A percentile compares a stretch with the other conserved stretches of the same genome.
These are phyloP conservation scores for Trichosurus vulpecula DNA, from an alignment of 2,797 vertebrate genomes.

Conservation along the genomic window DNA sequence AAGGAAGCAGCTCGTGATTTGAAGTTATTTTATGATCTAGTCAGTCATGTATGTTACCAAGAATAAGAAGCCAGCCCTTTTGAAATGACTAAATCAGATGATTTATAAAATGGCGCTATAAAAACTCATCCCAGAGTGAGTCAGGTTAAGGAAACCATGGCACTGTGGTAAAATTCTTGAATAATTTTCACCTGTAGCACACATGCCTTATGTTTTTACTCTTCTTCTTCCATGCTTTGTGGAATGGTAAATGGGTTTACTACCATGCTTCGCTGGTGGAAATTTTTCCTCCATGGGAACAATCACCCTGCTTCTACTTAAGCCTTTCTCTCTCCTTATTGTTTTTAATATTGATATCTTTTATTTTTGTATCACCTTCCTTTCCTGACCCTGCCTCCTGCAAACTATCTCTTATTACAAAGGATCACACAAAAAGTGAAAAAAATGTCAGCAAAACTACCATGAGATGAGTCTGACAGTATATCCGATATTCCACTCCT, in stretches of 20 bases:
- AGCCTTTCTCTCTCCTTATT: neutral
- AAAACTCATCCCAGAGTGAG: neutral
- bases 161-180: neutral
- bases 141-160: neutral
- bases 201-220: neutral
- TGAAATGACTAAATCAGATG: neutral
- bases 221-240: neutral
- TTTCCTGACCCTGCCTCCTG: too few relatives aligned
- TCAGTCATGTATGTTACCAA: neutral
- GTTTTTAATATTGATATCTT: neutral
- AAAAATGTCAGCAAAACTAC: neutral
- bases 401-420: neutral
- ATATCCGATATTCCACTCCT: too few relatives aligned
- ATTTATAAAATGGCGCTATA: neutral
- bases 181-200: too few relatives aligned
- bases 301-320: neutral
- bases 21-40: neutral
- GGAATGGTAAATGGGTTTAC: neutral
- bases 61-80: neutral
- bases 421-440: neutral
- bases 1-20: neutral
- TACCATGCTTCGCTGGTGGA: neutral
- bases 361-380: neutral
- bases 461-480: too few relatives aligned
- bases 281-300: neutral